phyloP scores from a whole-genome alignment of 2,113 vertebrate species.

The Psittacara wagleri region DNA sequence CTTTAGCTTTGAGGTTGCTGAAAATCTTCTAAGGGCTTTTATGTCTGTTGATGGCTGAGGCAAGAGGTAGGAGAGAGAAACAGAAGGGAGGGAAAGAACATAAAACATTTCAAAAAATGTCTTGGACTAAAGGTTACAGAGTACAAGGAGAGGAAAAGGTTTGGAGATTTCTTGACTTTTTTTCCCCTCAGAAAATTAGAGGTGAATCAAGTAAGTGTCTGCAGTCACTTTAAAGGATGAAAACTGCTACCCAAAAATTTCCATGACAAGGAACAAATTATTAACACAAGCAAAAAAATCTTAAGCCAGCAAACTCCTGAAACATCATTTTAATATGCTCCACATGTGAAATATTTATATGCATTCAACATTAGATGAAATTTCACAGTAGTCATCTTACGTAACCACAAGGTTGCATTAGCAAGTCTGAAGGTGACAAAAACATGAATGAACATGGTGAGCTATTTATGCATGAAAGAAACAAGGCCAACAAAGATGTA shows the following conservation, averaged over 20 bases:
- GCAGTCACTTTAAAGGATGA: not conserved
- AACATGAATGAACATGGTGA: conserved; percentile 1
- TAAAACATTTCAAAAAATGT: not conserved
- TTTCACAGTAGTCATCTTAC: not conserved
- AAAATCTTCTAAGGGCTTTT: not conserved
- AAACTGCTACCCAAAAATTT: not conserved
- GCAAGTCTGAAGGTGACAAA: conserved; percentile 44
- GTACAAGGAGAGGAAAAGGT: not conserved
- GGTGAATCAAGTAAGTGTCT: not conserved
- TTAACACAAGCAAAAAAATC: not conserved
- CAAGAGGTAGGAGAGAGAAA: not conserved
- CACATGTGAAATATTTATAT: not conserved
- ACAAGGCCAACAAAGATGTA: not conserved
- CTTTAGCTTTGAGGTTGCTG: not conserved
- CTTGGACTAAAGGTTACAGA: not conserved
- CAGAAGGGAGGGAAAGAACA: not conserved
- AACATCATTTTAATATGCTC: not conserved
- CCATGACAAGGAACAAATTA: not conserved
- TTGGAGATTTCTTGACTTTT: not conserved
- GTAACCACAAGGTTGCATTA: conserved; percentile 12
- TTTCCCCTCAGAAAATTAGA: not conserved
- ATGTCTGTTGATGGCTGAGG: not conserved
- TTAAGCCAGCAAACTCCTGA: not conserved
- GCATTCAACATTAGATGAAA: not conserved
- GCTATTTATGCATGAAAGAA: not conserved